Percentiles rank a stretch among this genome's conserved stretches.
These are phyloP conservation scores for Galerucella calmariensis DNA, from an alignment of 2,888 invertebrate species.

Conservation along the genomic window DNA sequence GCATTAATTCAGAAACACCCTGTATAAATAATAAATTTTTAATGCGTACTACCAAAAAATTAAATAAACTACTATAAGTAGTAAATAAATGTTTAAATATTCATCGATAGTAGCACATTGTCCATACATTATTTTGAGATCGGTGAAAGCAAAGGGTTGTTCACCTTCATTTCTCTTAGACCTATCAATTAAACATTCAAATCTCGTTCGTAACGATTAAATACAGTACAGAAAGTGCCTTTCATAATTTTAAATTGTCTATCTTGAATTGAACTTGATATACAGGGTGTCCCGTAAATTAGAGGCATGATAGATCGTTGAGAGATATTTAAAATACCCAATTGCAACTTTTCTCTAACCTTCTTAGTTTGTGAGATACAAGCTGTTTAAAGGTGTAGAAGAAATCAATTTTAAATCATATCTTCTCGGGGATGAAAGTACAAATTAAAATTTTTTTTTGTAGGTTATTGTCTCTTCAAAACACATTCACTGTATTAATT, in stretches of 20 bases:
- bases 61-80: neutral
- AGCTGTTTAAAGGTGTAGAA: no score
- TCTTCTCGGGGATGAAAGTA: no score
- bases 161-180: constrained; percentile 1
- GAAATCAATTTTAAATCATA: no score
- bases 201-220: constrained; percentile 1
- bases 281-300: no score
- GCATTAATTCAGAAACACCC: no score
- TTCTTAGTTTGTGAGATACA: no score
- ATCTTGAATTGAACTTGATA: neutral
- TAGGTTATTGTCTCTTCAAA: no score
- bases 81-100: neutral
- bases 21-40: neutral
- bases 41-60: neutral
- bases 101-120: neutral
- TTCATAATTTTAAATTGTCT: neutral
- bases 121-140: neutral
- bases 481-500: no score
- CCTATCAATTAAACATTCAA: neutral
- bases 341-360: no score
- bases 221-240: neutral
- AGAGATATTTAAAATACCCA: no score
- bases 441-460: no score
- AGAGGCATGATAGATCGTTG: no score
- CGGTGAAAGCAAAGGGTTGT: neutral